These are phyloP conservation scores for Dreissena rostriformis DNA, from an alignment of 1,140 invertebrate genomes.

Conservation along the genomic window DNA sequence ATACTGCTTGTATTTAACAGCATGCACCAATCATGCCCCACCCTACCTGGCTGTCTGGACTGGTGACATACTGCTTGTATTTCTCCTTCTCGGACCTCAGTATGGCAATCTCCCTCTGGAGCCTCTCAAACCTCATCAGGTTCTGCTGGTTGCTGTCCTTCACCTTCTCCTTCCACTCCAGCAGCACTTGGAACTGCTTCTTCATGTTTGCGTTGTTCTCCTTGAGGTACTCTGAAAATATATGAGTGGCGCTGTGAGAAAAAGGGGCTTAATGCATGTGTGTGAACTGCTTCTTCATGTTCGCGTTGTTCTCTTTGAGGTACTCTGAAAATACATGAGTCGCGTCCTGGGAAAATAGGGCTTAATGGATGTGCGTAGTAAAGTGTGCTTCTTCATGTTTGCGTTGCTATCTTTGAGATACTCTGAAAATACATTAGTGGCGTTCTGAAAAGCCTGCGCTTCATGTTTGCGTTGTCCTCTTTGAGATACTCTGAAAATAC, in stretches of 20 bases:
- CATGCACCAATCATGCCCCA: too few relatives aligned
- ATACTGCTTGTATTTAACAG: too few relatives aligned
- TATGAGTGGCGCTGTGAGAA: too few relatives aligned
- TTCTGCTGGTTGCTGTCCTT: constrained; percentile 63
- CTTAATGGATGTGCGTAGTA: too few relatives aligned
- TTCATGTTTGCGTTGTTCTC: constrained; percentile 69
- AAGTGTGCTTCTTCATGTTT: constrained; percentile 68
- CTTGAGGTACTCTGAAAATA: constrained; percentile 62
- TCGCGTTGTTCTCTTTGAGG: constrained; percentile 66
- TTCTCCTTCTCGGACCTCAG: constrained; percentile 45
- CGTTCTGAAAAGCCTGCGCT: too few relatives aligned
- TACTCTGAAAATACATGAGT: constrained; percentile 43
- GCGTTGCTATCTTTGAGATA: too few relatives aligned
- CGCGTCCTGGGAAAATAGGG: too few relatives aligned
- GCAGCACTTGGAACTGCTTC: constrained; percentile 65
- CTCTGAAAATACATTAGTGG: too few relatives aligned
- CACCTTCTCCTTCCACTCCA: constrained; percentile 67
- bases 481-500: constrained; percentile 61
- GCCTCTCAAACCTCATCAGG: constrained; percentile 63
- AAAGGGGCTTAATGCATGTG: too few relatives aligned
- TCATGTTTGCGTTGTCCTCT: constrained; percentile 68
- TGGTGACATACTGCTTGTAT: constrained; percentile 25
- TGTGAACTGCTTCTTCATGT: constrained; percentile 66
- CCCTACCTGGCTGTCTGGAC: constrained; percentile 45
- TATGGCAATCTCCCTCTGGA: constrained; percentile 23